Evolutionary conservation across 1,140 invertebrate genomes (phyloP), one percentile per base, ranked within the genome.

Genomic region (Hyles euphorbiae): DNA sequence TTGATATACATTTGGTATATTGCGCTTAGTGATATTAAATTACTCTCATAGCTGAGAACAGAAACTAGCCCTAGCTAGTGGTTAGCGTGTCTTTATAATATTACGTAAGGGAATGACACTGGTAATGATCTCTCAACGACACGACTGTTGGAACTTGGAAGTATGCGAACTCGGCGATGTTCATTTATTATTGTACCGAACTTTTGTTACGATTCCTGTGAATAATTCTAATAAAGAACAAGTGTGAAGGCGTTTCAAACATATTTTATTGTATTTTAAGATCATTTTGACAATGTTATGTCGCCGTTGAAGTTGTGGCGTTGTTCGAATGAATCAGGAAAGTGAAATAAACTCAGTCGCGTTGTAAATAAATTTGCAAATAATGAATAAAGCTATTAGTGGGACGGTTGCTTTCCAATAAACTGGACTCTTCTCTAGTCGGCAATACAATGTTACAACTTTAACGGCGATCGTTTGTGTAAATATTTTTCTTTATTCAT

Each of bases 21-120:
- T 74, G 69, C 76, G 85, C 81, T 84, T 86, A 86, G 85, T 86
- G 83, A 87, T 86, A 84, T 76, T 76, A 71, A 78, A 64, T 57
- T 78, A 83, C 78, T 83, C 85, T 86, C 80, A 86, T 88, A 86
- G 84, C 58, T 80, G 76, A 76, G 70, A 78, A 79, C 85, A 86
- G 81, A 72, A 68, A 72, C 78, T 83, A 83, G 79, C 76, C 62
- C 69, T 87, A 87, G 84, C 81, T 84, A 85, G 82, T 61, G 72
- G 68, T 77, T 85, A 84, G 82, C 58, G 61, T 76, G 74, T 77
- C 67, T 74, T 71, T 73, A 59, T 75, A 75, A 67, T 73, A 68
- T 61, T 67, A 56, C 54, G 56, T 80, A 81, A 76, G 67, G 74
- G 70, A 66, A 65, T 58, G 74, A 67, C 58, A 50, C 53, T 59